These are phyloP conservation scores for Zootermopsis nevadensis DNA, from an alignment of 2,888 invertebrate genomes.

Conservation along the genomic window DNA sequence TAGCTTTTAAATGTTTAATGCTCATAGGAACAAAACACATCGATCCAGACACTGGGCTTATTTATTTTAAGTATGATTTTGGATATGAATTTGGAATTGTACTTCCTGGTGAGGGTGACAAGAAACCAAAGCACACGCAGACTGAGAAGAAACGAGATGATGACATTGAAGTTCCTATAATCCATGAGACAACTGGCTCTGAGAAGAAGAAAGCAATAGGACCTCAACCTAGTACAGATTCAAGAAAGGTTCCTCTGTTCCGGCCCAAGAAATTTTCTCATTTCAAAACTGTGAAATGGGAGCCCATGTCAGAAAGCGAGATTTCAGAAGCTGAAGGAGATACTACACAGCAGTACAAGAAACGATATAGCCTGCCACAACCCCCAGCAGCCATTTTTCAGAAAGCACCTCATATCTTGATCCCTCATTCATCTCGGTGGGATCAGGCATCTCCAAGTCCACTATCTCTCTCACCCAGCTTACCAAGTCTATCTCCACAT, in stretches of 20 bases:
- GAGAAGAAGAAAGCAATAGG: constrained; percentile 44
- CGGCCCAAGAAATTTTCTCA: constrained; percentile 62
- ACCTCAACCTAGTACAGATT: constrained; percentile 38
- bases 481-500: constrained; percentile 70
- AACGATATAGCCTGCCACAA: constrained; percentile 63
- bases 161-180: constrained; percentile 75
- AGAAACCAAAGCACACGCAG: constrained; percentile 46
- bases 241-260: constrained; percentile 59
- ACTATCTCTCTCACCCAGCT: constrained; percentile 69
- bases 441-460: constrained; percentile 68
- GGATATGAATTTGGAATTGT: constrained; percentile 83
- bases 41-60: constrained; percentile 79
- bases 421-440: constrained; percentile 56
- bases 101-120: constrained; percentile 70
- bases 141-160: constrained; percentile 66
- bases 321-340: constrained; percentile 70
- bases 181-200: constrained; percentile 70
- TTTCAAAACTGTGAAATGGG: constrained; percentile 69
- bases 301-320: constrained; percentile 72
- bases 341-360: constrained; percentile 56
- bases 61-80: constrained; percentile 86
- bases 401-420: constrained; percentile 54
- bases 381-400: constrained; percentile 53
- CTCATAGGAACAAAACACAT: constrained; percentile 77
- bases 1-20: constrained; percentile 8